phyloP scores from a whole-genome alignment of 2,888 invertebrate species.

The Hylaea fasciaria region DNA sequence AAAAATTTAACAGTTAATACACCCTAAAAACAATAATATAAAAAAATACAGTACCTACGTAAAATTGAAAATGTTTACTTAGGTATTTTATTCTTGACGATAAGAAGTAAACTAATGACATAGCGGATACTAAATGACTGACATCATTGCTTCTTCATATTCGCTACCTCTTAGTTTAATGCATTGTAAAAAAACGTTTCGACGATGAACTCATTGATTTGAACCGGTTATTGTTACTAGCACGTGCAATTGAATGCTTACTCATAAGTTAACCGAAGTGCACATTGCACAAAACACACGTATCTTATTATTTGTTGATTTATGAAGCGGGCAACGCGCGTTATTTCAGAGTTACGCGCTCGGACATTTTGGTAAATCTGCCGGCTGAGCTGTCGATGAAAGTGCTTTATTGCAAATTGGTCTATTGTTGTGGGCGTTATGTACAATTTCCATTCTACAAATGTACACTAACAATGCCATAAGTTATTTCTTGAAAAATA shows the following conservation, averaged over 20 bases:
- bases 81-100: too few species aligned
- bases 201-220: background rate
- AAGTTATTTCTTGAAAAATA: too few species aligned
- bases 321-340: constrained; percentile 17
- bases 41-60: too few species aligned
- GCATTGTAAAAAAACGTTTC: too few species aligned
- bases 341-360: constrained; percentile 32
- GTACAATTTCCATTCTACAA: background rate
- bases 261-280: constrained; percentile 7
- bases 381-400: constrained; percentile 33
- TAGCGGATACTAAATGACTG: too few species aligned
- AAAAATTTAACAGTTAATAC: too few species aligned
- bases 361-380: constrained; percentile 32
- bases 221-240: background rate
- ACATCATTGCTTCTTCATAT: too few species aligned
- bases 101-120: too few species aligned
- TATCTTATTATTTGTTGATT: constrained; percentile 23
- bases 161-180: too few species aligned
- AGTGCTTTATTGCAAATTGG: constrained; percentile 40
- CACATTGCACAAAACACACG: background rate
- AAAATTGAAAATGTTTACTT: too few species aligned
- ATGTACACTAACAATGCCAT: too few species aligned
- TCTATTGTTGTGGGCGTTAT: constrained; percentile 2
- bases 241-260: constrained; percentile 10
- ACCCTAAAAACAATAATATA: too few species aligned